Percentiles rank a stretch among this genome's conserved stretches.
These are phyloP conservation scores for Nomada hirtipes DNA, from an alignment of 2,888 invertebrate genomes.

Conservation along the genomic window DNA sequence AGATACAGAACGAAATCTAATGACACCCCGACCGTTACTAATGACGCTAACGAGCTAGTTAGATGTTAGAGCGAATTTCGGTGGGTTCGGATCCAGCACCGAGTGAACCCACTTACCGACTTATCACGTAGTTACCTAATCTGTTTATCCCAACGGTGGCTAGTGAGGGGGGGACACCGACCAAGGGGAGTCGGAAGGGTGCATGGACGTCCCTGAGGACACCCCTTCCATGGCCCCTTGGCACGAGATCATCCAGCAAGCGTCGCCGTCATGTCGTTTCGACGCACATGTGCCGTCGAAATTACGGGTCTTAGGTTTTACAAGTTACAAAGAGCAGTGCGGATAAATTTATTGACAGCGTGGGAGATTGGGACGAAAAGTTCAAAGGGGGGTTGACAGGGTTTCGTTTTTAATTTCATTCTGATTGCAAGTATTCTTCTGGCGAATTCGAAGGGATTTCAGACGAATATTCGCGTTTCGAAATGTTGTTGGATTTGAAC, in stretches of 20 bases:
- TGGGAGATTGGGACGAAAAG: not conserved
- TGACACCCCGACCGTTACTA: conserved; percentile 84
- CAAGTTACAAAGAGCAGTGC: not conserved
- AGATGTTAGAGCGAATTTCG: conserved; percentile 82
- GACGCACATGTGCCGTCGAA: conserved; percentile 46
- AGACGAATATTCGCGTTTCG: not conserved
- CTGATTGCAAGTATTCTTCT: not conserved
- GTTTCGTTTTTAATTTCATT: not conserved
- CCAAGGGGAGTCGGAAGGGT: conserved; percentile 76
- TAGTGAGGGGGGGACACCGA: conserved; percentile 61
- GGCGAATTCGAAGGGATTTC: not conserved
- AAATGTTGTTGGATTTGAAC: not conserved
- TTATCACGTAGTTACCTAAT: conserved; percentile 85
- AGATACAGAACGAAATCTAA: conserved; percentile 83
- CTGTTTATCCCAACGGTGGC: conserved; percentile 83
- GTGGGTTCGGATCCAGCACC: conserved; percentile 79
- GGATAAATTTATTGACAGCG: not conserved
- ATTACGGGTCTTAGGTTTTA: conserved; percentile 19
- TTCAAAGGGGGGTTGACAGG: not conserved
- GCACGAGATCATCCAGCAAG: conserved; percentile 72
- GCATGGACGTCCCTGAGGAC: conserved; percentile 80
- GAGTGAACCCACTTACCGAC: conserved; percentile 84
- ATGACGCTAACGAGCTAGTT: conserved; percentile 84
- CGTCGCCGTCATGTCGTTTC: conserved; percentile 31
- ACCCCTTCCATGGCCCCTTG: conserved; percentile 56